Evolutionary conservation across 2,113 vertebrate species (phyloP).

Genomic region (Lucifuga dentata): DNA sequence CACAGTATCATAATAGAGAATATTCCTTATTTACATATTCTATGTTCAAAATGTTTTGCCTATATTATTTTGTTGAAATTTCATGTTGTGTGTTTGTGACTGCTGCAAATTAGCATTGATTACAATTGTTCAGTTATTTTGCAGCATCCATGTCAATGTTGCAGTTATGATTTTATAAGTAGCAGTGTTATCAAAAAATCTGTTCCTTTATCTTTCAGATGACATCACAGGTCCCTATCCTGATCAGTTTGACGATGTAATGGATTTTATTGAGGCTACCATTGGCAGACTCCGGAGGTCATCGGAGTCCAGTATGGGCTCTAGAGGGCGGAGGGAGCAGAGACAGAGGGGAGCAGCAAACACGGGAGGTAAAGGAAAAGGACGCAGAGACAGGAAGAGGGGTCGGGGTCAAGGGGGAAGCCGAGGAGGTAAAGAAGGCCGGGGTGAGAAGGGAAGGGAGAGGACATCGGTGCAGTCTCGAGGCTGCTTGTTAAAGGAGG

Average conservation of each 20-base stretch:
- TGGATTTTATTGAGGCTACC: conserved; percentile 97
- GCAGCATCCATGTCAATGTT: neutral
- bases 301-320: conserved; percentile 79
- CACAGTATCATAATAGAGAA: too few relatives aligned
- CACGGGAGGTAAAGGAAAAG: conserved; percentile 74
- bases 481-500: conserved; percentile 92
- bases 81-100: conserved; percentile 17
- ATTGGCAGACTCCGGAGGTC: conserved; percentile 92
- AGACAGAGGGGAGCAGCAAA: conserved; percentile 82
- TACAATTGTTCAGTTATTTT: neutral
- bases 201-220: conserved; percentile 81
- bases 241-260: conserved; percentile 93
- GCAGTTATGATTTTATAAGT: neutral
- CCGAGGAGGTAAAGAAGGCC: conserved; percentile 78
- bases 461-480: conserved; percentile 84
- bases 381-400: conserved; percentile 68
- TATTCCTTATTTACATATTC: too few relatives aligned
- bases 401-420: conserved; percentile 76
- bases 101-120: neutral
- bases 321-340: conserved; percentile 84
- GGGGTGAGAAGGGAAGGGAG: conserved; percentile 74
- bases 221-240: conserved; percentile 88
- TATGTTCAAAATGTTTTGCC: too few relatives aligned
- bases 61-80: too few relatives aligned
- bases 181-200: neutral